A percentile compares a stretch with the other conserved stretches of the same genome.
Conservation (phyloP, 2,888 invertebrate species). For the Adelphocoris suturalis region DNA sequence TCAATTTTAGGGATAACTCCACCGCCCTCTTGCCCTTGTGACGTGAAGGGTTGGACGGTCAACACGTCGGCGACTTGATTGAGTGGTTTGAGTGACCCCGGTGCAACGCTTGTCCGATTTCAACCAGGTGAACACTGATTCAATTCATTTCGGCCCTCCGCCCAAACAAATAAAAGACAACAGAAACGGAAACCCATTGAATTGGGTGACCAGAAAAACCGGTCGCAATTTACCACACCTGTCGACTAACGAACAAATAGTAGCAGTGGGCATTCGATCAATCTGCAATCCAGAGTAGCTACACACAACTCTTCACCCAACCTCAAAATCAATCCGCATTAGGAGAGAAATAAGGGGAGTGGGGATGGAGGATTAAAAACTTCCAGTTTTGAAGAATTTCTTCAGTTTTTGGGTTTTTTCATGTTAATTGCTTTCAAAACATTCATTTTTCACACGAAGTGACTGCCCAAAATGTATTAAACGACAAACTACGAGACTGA, state of each 20-base stretch:
- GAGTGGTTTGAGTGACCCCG: conserved; percentile 16
- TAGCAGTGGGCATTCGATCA: too few species aligned
- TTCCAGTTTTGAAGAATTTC: too few species aligned
- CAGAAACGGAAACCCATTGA: conserved; percentile 21
- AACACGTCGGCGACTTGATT: conserved; percentile 4
- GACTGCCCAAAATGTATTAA: too few species aligned
- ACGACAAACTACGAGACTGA: too few species aligned
- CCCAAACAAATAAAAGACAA: conserved; percentile 19
- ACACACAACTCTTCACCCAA: too few species aligned
- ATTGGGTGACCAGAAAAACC: not conserved
- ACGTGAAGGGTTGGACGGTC: conserved; percentile 30
- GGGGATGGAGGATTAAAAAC: too few species aligned
- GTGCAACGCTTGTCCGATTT: not conserved
- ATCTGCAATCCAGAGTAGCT: too few species aligned
- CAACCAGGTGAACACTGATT: conserved; percentile 20
- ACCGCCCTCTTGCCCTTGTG: not conserved
- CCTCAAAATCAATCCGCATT: too few species aligned
- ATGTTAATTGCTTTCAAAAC: too few species aligned
- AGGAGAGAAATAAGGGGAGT: too few species aligned
- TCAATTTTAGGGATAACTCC: conserved; percentile 60
- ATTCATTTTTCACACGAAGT: too few species aligned
- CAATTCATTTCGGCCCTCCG: conserved; percentile 4
- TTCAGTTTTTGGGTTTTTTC: too few species aligned
- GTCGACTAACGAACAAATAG: not conserved
- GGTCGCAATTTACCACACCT: not conserved